Evolutionary conservation across 2,888 invertebrate genomes (phyloP), one percentile per base, ranked within the genome.

Genomic region (Caenorhabditis wallacei): DNA sequence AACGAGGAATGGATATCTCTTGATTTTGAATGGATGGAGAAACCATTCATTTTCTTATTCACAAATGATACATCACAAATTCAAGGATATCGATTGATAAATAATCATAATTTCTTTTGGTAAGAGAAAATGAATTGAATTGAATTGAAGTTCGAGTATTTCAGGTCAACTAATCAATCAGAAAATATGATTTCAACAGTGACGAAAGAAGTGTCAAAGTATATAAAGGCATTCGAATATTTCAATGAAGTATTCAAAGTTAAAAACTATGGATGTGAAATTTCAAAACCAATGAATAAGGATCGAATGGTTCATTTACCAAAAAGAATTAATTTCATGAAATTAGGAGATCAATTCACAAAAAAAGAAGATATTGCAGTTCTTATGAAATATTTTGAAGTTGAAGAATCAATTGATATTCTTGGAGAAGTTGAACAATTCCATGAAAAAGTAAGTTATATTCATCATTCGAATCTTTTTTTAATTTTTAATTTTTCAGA

Each of bases 401-500:
- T 53, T 22, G 53, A 53, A n/a, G 24, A 53, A 1, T 18, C 18
- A n/a, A 24, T 53, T 22, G 53, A 24, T 8, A 20, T 53, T 5
- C 2, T 53, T 8, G 22, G 24, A 24, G 24, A 53, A 13, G 24
- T 53, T 13, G 16, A 22, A 13, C 1, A 24, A 2, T 10, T 53
- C 11, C 53, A 53, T 53, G 53, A 53, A 24, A 53, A 53, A 20
- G 53, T 53, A 7, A 51, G 48, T 51, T 30, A 40, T 16, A 13
- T 13, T 40, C 40, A 13, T 40, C 11, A 8, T 40, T 10, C 13
- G 18, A 48, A 48, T 5, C 13, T 18, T 18, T 5, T 4, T 18
- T 18, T 3, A 48, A 4, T 8, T 1, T 43, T 43, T 7, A 48
- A 18, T 18, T 48, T 53, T 53, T n/a, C 53, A 53, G 53, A 53